Percentiles rank a stretch among this genome's conserved stretches.
Conservation (phyloP, 2,888 invertebrate genomes). For the Oligia latruncula region DNA sequence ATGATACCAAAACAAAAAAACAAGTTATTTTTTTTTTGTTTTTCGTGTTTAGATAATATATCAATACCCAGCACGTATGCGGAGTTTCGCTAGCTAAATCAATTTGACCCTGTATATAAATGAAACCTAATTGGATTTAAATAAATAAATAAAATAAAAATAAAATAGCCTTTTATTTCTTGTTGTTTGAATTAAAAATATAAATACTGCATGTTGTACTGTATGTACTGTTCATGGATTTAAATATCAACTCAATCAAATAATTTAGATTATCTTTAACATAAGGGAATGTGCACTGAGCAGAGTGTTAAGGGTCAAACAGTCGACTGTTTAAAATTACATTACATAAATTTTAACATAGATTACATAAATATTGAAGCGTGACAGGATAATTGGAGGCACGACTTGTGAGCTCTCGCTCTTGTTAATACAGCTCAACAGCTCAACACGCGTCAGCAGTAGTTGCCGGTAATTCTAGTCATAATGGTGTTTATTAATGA, state of each 20-base stretch:
- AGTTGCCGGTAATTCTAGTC: constrained; percentile 25
- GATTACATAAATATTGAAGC: constrained; percentile 55
- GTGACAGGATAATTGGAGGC: constrained; percentile 63
- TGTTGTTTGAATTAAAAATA: no score
- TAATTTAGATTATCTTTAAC: constrained; percentile 2
- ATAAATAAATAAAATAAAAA: no score
- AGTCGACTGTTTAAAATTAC: constrained; percentile 41
- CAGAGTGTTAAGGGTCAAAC: constrained; percentile 42
- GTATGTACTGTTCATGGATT: neutral
- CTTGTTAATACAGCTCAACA: constrained; percentile 23
- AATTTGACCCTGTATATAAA: neutral
- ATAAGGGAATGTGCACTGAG: neutral
- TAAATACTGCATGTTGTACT: no score
- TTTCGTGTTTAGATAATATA: no score
- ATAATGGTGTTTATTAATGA: constrained; percentile 36
- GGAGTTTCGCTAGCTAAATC: no score
- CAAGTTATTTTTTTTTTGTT: no score
- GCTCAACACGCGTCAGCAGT: constrained; percentile 8
- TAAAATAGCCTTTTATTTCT: no score
- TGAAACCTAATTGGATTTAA: neutral
- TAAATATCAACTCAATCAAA: constrained; percentile 2
- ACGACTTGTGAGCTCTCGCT: constrained; percentile 48
- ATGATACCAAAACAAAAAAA: no score
- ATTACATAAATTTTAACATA: constrained; percentile 41
- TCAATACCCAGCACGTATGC: no score